Evolutionary conservation across 2,888 invertebrate species (phyloP), one percentile per base, ranked within the genome.

Genomic region (Mylabris sibirica): DNA sequence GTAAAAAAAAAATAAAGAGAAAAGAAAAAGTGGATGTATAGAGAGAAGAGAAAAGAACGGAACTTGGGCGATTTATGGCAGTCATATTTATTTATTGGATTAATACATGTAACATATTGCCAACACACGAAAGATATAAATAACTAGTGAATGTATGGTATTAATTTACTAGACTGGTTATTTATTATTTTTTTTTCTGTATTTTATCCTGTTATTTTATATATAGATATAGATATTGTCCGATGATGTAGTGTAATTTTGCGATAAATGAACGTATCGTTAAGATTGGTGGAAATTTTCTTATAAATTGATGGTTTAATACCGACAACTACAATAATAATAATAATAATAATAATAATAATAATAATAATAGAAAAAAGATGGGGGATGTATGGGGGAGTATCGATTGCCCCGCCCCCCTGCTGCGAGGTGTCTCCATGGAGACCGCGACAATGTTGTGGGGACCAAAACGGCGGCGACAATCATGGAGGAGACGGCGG

Each of bases 361-460:
- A 8, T 30, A 30, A 30, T 30, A 30, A n/a, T n/a, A 30, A 30
- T 30, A 44, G n/a, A 44, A 44, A 53, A 53, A 53, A 53, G 85
- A 88, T 84, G 86, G 86, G 87, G 87, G 87, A 85, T 88, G 66
- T 66, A 74, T 89, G 89, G 89, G 90, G 88, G 89, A 89, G 89
- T 90, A 91, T 91, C 90, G 89, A 91, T 91, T 90, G 89, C 89
- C 88, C 89, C 87, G 87, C 82, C 86, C 86, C 82, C 86, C 86
- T 85, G 87, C 78, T 83, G 87, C 75, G 83, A 83, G 70, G 76
- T 86, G 87, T 87, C 86, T 85, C 84, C 87, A 88, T 87, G 87
- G 87, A 86, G 84, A 88, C 88, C 83, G 79, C 83, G 83, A 83
- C 83, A 83, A 75, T 81, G 79, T 82, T 82, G 81, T 82, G 81